phyloP scores from a whole-genome alignment of 2,113 vertebrate species.

The Plestiodon gilberti region DNA sequence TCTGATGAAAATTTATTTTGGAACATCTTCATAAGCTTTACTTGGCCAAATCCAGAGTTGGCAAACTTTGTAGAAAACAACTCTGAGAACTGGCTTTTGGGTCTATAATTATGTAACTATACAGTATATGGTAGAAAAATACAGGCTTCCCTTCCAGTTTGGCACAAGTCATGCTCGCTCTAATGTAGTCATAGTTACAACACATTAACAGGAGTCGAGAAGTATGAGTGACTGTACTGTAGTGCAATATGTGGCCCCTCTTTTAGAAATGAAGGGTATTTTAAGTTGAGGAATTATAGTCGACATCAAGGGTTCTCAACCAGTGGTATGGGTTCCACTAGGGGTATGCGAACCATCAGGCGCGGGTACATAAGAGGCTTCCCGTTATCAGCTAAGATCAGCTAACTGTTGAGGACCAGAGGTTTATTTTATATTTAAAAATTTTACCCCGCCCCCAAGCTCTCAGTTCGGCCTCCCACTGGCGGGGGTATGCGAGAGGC shows the following conservation, averaged over 20 bases:
- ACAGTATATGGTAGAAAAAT: constrained; percentile 52
- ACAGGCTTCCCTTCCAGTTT: constrained; percentile 45
- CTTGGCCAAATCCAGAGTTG: constrained; percentile 48
- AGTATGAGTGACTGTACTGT: neutral
- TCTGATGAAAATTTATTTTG: constrained; percentile 61
- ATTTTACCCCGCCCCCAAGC: no score
- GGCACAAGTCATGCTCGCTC: neutral
- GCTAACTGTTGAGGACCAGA: no score
- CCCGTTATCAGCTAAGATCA: no score
- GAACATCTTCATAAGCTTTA: constrained; percentile 56
- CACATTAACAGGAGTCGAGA: neutral
- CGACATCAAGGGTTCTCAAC: no score
- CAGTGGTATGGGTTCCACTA: no score
- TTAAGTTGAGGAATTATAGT: neutral
- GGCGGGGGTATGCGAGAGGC: no score
- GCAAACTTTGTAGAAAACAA: constrained; percentile 48
- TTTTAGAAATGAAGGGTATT: neutral
- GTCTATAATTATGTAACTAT: constrained; percentile 51
- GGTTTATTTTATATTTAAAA: no score
- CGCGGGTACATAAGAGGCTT: no score
- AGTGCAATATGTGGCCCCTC: neutral
- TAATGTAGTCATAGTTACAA: constrained; percentile 34
- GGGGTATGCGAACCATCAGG: no score
- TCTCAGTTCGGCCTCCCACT: no score
- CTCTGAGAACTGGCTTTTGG: constrained; percentile 53